Conservation (phyloP, 2,113 vertebrate species). For the Narcine bancroftii region DNA sequence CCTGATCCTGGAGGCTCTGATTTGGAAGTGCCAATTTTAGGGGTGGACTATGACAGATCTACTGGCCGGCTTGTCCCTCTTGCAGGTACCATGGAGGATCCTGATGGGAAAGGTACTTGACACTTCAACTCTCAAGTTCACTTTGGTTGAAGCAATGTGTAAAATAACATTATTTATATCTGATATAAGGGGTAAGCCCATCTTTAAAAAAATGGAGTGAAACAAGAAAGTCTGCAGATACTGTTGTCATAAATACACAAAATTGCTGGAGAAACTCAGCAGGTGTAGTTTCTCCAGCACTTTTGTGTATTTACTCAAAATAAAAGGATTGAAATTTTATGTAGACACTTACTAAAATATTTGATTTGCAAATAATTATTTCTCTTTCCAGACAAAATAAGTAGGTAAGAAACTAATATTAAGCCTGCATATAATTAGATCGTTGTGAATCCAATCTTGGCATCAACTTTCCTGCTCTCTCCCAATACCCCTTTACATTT, state of each 20-base stretch:
- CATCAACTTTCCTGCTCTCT: too few relatives aligned
- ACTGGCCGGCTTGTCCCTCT: slow-evolving; percentile 55
- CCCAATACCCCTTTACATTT: too few relatives aligned
- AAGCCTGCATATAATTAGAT: too few relatives aligned
- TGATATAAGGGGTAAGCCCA: neutral
- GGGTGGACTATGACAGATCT: slow-evolving; percentile 57
- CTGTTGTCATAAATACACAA: too few relatives aligned
- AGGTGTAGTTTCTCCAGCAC: too few relatives aligned
- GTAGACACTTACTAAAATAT: neutral
- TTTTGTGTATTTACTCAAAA: too few relatives aligned
- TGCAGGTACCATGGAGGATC: slow-evolving; percentile 78
- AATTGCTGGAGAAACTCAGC: too few relatives aligned
- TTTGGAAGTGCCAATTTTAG: slow-evolving; percentile 71
- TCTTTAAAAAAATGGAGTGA: too few relatives aligned
- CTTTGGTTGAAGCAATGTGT: neutral
- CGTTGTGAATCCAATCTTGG: too few relatives aligned
- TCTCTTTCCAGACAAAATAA: neutral
- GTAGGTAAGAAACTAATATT: too few relatives aligned
- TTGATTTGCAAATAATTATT: neutral
- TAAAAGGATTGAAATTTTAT: neutral
- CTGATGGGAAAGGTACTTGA: slow-evolving; percentile 64
- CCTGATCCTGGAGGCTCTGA: slow-evolving; percentile 73
- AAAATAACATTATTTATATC: neutral
- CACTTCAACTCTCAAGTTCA: too few relatives aligned
- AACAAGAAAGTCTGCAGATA: too few relatives aligned